These are phyloP conservation scores for Orestias chungarensis DNA, from an alignment of 2,797 vertebrate species.

Conservation along the genomic window DNA sequence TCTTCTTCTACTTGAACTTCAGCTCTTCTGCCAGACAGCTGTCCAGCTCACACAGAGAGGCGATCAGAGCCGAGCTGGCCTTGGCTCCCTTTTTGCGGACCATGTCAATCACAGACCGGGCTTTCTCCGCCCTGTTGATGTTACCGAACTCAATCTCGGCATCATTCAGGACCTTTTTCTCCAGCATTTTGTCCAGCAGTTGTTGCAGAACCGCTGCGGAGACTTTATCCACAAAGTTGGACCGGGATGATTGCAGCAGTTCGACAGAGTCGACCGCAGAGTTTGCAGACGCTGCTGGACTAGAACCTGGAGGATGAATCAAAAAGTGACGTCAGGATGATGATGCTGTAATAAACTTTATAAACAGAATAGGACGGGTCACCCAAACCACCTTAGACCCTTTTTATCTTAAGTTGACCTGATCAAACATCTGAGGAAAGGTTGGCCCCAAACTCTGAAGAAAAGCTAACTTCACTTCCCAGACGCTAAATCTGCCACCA, in stretches of 20 bases:
- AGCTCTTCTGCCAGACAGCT: neutral
- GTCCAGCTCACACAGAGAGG: neutral
- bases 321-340: neutral
- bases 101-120: neutral
- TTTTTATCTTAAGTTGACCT: neutral
- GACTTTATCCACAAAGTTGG: accelerated
- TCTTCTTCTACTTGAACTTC: neutral
- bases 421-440: neutral
- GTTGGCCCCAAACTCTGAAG: no score
- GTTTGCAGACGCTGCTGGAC: neutral
- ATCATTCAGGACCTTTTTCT: neutral
- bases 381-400: neutral
- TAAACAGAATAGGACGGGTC: neutral
- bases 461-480: no score
- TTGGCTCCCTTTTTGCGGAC: neutral
- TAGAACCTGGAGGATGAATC: neutral
- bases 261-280: neutral
- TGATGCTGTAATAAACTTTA: neutral
- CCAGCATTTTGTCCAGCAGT: neutral
- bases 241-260: neutral
- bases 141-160: neutral
- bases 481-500: neutral
- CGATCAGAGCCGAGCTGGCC: neutral
- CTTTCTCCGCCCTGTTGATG: accelerated
- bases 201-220: neutral